Evolutionary conservation across 1,140 invertebrate genomes (phyloP).

Genomic region (Trachymyrmex cornetzi): DNA sequence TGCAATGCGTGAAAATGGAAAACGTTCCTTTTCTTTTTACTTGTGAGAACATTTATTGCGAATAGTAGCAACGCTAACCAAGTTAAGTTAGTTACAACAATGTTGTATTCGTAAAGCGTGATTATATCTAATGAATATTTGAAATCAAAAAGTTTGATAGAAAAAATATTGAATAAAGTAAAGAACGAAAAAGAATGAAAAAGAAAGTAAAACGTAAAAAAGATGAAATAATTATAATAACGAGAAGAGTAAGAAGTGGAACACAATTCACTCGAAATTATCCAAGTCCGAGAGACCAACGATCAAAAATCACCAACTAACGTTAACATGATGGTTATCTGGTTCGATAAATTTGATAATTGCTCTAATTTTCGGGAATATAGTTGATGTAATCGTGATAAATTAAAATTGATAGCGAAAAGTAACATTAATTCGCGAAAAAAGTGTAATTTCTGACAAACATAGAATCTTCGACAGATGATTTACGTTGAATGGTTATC

Average conservation of each 20-base stretch:
- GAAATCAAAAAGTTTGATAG: conserved; percentile 27
- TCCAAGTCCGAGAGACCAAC: conserved; percentile 59
- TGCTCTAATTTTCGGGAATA: conserved; percentile 3
- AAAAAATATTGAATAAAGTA: conserved; percentile 46
- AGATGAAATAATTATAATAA: conserved; percentile 49
- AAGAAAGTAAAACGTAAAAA: conserved; percentile 40
- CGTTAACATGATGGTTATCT: conserved; percentile 43
- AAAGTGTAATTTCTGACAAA: background rate
- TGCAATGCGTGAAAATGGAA: conserved; percentile 82
- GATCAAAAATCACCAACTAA: conserved; percentile 70
- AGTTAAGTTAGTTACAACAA: background rate
- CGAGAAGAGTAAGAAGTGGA: conserved; percentile 52
- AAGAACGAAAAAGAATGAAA: conserved; percentile 20
- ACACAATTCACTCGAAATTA: conserved; percentile 63
- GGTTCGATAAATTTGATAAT: conserved; percentile 39
- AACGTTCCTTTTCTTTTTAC: conserved; percentile 75
- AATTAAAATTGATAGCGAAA: background rate
- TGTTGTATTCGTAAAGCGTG: background rate
- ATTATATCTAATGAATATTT: conserved; percentile 1
- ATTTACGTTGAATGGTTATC: background rate
- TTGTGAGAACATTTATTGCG: background rate
- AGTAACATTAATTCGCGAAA: background rate
- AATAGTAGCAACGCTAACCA: conserved; percentile 2
- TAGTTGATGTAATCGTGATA: background rate
- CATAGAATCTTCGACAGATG: background rate